Conservation (phyloP, 2,113 vertebrate species). For the Ascaphus truei region DNA sequence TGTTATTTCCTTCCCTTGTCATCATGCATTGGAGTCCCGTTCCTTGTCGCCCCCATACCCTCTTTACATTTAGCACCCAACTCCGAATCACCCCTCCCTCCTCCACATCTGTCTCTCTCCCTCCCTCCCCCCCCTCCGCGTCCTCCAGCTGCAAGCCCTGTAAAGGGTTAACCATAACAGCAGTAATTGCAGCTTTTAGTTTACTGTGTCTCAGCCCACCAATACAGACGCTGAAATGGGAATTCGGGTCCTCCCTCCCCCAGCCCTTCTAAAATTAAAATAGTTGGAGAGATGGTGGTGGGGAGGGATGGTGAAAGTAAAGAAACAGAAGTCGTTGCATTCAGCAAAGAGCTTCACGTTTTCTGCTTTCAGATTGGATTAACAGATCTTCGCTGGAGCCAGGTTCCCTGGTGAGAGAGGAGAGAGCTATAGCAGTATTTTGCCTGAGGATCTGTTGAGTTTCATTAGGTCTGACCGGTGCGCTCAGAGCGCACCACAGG, state of each 20-base stretch:
- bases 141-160: neutral
- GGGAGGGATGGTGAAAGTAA: constrained; percentile 23
- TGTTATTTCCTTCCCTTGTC: too few species aligned
- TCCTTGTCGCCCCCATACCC: too few species aligned
- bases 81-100: too few species aligned
- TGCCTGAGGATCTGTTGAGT: neutral
- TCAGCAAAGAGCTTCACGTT: neutral
- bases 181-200: constrained; percentile 58
- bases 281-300: constrained; percentile 66
- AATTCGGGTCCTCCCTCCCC: constrained; percentile 41
- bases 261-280: constrained; percentile 52
- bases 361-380: constrained; percentile 26
- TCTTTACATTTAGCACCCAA: too few species aligned
- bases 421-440: neutral
- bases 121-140: too few species aligned
- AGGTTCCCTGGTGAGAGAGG: neutral
- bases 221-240: constrained; percentile 60
- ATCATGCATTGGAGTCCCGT: too few species aligned
- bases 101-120: too few species aligned
- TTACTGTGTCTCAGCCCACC: constrained; percentile 56
- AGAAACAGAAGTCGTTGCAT: constrained; percentile 13
- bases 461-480: constrained; percentile 10
- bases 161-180: constrained; percentile 69
- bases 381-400: constrained; percentile 2
- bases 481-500: constrained; percentile 8